Evolutionary conservation across 2,888 invertebrate genomes (phyloP), one percentile per base, ranked within the genome.

Genomic region (Melolontha melolontha): DNA sequence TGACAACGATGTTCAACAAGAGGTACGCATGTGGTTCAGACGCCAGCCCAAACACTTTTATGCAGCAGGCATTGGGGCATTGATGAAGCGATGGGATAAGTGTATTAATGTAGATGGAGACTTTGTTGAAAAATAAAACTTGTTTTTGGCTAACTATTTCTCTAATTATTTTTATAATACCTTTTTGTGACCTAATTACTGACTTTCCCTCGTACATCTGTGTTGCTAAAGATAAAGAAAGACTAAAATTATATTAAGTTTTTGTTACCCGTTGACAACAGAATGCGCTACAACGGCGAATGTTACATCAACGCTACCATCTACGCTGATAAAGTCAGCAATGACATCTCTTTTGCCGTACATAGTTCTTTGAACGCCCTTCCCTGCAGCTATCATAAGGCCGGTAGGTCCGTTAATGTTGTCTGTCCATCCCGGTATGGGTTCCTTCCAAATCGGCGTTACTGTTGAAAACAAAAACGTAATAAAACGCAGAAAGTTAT

Each of bases 361-460:
- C 94, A 96, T 94, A 0, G 93, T 90, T n/a, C 95, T 86, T 70
- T 96, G 88, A 0, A 96, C 92, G 0, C 96, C 96, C 80, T 95
- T 96, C 8, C 95, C 94, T 6, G 93, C 93, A 2, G 90, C 91
- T 64, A 91, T 92, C 4, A 96, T 84, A 0, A 94, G 84, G 5
- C 96, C 96, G 0, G 92, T 92, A 0, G 96, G 95, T n/a, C 96
- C 96, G 78, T 96, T 96, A 66, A 95, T 92, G 77, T 96, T 97
- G 80, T 97, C 96, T 0, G 95, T 94, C 96, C 96, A 94, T 4
- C 94, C 96, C 0, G 93, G 93, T 0, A 93, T 79, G 0, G 95
- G 95, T 69, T 93, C 93, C 77, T 89, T 90, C 92, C 92, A 93
- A 49, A 93, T 87, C 1, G 96, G 96, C 67, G 96, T 94, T 16